Evolutionary conservation across 2,113 vertebrate species (phyloP).

Genomic region (Amphilophus citrinellus): DNA sequence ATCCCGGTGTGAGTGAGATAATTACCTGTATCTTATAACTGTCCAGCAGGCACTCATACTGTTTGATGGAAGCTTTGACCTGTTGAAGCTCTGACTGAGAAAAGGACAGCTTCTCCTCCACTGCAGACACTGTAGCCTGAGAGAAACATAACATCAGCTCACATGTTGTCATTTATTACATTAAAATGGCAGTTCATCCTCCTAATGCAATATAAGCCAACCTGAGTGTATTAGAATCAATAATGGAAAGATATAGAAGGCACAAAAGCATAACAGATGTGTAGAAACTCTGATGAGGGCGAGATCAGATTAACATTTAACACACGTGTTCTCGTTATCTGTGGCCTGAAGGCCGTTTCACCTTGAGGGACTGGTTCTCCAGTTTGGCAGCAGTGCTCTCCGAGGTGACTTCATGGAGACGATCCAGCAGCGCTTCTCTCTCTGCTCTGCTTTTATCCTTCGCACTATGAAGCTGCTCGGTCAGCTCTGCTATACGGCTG

Average conservation of each 20-base stretch:
- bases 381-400: slow-evolving; percentile 82
- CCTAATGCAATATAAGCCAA: background rate
- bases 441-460: slow-evolving; percentile 85
- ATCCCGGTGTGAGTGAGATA: background rate
- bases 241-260: background rate
- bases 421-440: slow-evolving; percentile 80
- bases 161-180: background rate
- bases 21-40: slow-evolving; percentile 90
- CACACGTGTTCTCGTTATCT: background rate
- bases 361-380: slow-evolving; percentile 91
- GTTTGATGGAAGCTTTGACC: slow-evolving; percentile 86
- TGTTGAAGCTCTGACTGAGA: slow-evolving; percentile 87
- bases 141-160: slow-evolving; percentile 5
- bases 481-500: slow-evolving; percentile 85
- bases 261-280: background rate
- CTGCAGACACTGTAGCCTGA: slow-evolving; percentile 80
- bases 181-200: background rate
- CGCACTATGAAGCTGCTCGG: slow-evolving; percentile 81
- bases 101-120: slow-evolving; percentile 88
- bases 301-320: background rate
- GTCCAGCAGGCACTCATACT: slow-evolving; percentile 90
- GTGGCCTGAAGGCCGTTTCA: slow-evolving; percentile 44
- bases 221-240: background rate
- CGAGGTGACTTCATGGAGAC: slow-evolving; percentile 81
- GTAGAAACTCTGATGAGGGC: background rate